Base-by-base conservation (phyloP, 2,797 vertebrate genomes). In the Falco cherrug region DNA sequence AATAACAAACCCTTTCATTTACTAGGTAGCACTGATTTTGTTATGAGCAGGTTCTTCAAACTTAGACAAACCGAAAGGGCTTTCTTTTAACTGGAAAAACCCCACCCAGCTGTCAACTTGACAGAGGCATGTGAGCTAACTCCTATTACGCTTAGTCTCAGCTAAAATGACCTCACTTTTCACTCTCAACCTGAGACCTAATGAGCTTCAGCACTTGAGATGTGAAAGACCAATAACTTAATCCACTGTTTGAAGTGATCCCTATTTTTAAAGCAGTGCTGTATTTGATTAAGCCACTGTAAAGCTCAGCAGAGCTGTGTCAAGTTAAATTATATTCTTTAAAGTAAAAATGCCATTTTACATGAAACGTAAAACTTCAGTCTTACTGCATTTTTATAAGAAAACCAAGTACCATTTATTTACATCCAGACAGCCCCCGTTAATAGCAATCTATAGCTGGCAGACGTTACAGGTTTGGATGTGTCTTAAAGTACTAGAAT, bases 201-300 rank as follows among this genome's bases (percentile, higher is more conserved):
- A 91, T 11, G 78, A 94, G 78, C 93, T 90, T 97, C 93, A 95
- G 78, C 54, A 63, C 93, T 92, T 80, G 71, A 87, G 92, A 97
- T 19, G 87, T 84, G 89, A 96, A 95, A 95, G 92, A 94, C 92
- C 96, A 97, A 96, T 93, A 96, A 94, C 71, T 91, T 97, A 95
- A 97, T 95, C 92, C 96, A 83, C 92, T 92, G 92, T 95, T 97
- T 94, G 89, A 94, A 95, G 89, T 18, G 6, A 93, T 89, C 57
- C 28, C 76, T 93, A 39, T 85, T 96, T 94, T 96, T 95, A 94
- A 96, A 93, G 84, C 81, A 78, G 79, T 59, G 71, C 92, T 97
- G 90, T 69, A 53, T 95, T 97, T 95, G 93, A 96, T 96, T 97
- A 97, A 97, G 89, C 87, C 87, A 89, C 94, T 59, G 69, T 89